Base-by-base conservation (phyloP, 1,140 invertebrate species). In the Procambarus virginalis region DNA sequence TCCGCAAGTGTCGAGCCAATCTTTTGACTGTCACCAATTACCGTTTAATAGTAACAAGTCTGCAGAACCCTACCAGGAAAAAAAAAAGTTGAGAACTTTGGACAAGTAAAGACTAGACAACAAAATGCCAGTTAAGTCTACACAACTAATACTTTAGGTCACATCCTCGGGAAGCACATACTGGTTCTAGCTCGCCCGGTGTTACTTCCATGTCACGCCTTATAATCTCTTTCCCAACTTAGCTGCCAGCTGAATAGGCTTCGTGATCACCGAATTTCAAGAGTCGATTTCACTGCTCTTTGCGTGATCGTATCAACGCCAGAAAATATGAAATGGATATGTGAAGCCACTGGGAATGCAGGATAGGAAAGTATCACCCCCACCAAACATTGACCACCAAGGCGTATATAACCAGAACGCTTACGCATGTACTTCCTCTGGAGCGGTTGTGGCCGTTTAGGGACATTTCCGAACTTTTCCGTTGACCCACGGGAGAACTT, bases 91-190 rank as follows among this genome's bases (percentile, higher is more conserved):
- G 34, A 87, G 58, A 87, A 80, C 60, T 75, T 80, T 55, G 68
- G 86, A 88, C 64, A 88, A 80, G 49, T 48, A 79, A 80, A 55
- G 86, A 88, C 86, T 88, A 88, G 86, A 88, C 60, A 80, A 88
- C 58, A 88, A 88, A 87, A 88, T 86, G 85, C 85, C 85, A 79
- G 85, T 73, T 55, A 80, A 75, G 78, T 86, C n/a, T 73, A 73
- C n/a, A 34, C 3, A 22, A 73, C 68, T 73, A 73, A 73, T 73
- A 73, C 68, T 34, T 73, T 2, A 55, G 2, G 22, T 22, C 20
- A 68, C 85, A 20, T n/a, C 14, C 12, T 3, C 4, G 45, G 76
- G 76, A 49, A 51, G 49, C 46, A 64, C 76, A 48, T 20, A 49
- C 64, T 68, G 12, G 2, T 68, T 55, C 64, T 2, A n/a, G 17